Conservation (phyloP, 2,888 invertebrate genomes). For the Argyra leucocephala region DNA sequence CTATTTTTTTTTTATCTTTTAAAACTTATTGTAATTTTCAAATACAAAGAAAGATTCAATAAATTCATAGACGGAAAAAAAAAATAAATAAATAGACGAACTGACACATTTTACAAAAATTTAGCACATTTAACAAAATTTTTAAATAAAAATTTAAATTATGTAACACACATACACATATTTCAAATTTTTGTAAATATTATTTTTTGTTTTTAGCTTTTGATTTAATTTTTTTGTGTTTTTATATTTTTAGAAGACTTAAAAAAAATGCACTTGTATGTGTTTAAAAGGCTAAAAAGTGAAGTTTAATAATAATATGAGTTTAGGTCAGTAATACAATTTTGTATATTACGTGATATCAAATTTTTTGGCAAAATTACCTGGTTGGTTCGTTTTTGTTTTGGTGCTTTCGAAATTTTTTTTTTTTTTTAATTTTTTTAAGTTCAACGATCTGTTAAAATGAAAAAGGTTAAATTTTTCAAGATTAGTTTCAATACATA, state of each 20-base stretch:
- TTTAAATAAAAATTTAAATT: not conserved
- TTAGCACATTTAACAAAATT: no score
- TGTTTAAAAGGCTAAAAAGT: not conserved
- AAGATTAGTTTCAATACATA: not conserved
- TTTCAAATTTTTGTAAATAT: not conserved
- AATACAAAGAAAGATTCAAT: no score
- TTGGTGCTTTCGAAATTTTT: not conserved
- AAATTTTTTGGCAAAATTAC: not conserved
- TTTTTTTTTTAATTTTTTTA: not conserved
- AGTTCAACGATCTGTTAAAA: slow-evolving; percentile 6
- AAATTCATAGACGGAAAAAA: no score
- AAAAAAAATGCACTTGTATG: no score
- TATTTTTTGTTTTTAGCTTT: not conserved
- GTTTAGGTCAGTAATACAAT: not conserved
- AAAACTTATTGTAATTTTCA: no score
- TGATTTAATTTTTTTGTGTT: no score
- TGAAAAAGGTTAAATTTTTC: not conserved
- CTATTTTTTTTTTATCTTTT: no score
- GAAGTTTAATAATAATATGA: not conserved
- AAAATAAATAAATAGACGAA: no score
- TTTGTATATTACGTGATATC: not conserved
- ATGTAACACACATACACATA: not conserved
- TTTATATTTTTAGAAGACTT: no score
- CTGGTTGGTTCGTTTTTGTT: not conserved
- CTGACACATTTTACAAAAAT: no score